These are phyloP conservation scores for Heliconius ethilla DNA, from an alignment of 2,888 invertebrate genomes.

Conservation along the genomic window DNA sequence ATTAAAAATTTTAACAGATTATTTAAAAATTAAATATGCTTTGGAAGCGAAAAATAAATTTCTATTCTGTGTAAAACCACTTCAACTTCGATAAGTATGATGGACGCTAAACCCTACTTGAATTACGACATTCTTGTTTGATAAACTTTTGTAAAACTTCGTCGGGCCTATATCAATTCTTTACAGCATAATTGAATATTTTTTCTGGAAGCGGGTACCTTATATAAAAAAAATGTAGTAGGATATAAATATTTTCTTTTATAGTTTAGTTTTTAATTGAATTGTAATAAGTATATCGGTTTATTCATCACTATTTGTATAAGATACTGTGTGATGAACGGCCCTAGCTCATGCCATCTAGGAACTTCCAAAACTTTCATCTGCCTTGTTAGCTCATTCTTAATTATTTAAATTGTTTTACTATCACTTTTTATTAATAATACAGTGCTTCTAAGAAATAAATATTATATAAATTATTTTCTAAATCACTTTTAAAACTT, in stretches of 20 bases:
- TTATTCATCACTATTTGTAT: too few species aligned
- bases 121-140: slow-evolving; percentile 11
- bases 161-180: slow-evolving; percentile 3
- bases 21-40: background rate
- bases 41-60: slow-evolving; percentile 7
- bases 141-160: slow-evolving; percentile 11
- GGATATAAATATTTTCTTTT: too few species aligned
- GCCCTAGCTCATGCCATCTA: too few species aligned
- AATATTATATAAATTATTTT: background rate
- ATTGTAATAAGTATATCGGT: too few species aligned
- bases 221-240: background rate
- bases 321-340: too few species aligned
- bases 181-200: background rate
- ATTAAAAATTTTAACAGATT: too few species aligned
- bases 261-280: too few species aligned
- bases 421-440: too few species aligned
- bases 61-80: slow-evolving; percentile 2
- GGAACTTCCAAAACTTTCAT: too few species aligned
- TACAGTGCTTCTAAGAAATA: background rate
- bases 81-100: slow-evolving; percentile 14
- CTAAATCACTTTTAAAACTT: background rate
- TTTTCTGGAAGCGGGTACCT: background rate
- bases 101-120: slow-evolving; percentile 17
- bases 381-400: too few species aligned
- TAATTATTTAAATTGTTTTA: too few species aligned